Conservation (phyloP, 2,888 invertebrate species). For the Trilocha varians region DNA sequence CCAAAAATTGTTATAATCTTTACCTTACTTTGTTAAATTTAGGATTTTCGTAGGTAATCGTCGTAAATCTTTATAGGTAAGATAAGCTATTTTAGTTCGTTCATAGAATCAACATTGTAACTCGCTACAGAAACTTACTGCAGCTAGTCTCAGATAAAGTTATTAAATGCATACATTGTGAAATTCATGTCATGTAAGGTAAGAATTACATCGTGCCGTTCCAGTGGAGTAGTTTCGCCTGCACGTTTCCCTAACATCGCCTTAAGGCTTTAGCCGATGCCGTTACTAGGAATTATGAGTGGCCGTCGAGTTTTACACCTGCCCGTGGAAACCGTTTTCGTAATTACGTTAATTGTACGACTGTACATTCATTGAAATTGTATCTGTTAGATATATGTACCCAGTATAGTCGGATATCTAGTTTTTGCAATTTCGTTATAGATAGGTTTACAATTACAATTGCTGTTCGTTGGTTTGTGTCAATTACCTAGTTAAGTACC, state of each 20-base stretch:
- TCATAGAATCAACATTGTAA: too few relatives aligned
- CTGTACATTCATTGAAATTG: slow-evolving; percentile 22
- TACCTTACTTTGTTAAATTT: too few relatives aligned
- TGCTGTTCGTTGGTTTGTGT: neutral
- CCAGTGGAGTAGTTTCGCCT: slow-evolving; percentile 56
- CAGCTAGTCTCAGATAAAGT: too few relatives aligned
- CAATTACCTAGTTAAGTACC: too few relatives aligned
- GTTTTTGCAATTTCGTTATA: too few relatives aligned
- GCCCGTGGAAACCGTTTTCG: slow-evolving; percentile 57
- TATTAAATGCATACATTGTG: slow-evolving; percentile 18
- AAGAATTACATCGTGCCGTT: slow-evolving; percentile 54
- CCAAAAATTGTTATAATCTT: too few relatives aligned
- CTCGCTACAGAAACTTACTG: too few relatives aligned
- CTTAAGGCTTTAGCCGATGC: slow-evolving; percentile 61
- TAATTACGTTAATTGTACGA: slow-evolving; percentile 63
- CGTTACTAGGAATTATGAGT: slow-evolving; percentile 66
- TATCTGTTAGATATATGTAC: slow-evolving; percentile 4
- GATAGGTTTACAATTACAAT: neutral
- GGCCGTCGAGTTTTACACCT: slow-evolving; percentile 55
- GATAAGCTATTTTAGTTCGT: too few relatives aligned
- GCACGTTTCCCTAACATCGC: slow-evolving; percentile 60
- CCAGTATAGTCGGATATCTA: neutral
- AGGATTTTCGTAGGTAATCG: too few relatives aligned
- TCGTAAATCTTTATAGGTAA: too few relatives aligned
- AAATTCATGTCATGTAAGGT: slow-evolving; percentile 42